Evolutionary conservation across 2,113 vertebrate species (phyloP).

Genomic region (Clarias magur): DNA sequence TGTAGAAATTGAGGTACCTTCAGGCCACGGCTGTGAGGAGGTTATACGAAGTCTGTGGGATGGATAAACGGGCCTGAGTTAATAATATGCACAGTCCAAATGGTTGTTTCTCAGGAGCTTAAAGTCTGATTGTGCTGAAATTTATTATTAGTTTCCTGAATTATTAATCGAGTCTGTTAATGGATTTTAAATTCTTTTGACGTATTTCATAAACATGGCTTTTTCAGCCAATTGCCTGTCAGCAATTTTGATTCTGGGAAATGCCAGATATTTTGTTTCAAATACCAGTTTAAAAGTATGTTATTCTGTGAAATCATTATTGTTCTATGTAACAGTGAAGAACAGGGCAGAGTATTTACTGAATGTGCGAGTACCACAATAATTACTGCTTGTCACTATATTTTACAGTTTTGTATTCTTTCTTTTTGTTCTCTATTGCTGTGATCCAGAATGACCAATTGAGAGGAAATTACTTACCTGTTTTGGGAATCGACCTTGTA

Average conservation of each 20-base stretch:
- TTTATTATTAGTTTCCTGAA: background rate
- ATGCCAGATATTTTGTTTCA: too few relatives aligned
- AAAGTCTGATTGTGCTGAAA: background rate
- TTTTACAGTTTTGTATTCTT: conserved; percentile 28
- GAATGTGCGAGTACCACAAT: background rate
- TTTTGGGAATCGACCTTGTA: background rate
- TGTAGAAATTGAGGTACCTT: background rate
- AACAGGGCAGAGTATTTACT: background rate
- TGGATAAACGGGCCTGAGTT: background rate
- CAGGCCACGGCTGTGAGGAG: background rate
- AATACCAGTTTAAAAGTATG: too few relatives aligned
- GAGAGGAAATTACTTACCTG: background rate
- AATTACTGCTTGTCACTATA: background rate
- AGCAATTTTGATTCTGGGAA: too few relatives aligned
- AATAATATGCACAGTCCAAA: background rate
- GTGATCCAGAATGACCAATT: background rate
- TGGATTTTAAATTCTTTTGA: background rate
- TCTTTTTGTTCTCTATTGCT: background rate
- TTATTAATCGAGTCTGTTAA: background rate
- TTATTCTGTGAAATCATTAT: too few relatives aligned
- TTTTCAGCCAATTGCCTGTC: too few relatives aligned
- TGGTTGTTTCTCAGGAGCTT: background rate
- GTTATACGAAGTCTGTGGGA: background rate
- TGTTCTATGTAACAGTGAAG: too few relatives aligned
- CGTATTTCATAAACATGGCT: background rate